Evolutionary conservation across 2,888 invertebrate genomes (phyloP), one percentile per base, ranked within the genome.

Genomic region (Nezara viridula): DNA sequence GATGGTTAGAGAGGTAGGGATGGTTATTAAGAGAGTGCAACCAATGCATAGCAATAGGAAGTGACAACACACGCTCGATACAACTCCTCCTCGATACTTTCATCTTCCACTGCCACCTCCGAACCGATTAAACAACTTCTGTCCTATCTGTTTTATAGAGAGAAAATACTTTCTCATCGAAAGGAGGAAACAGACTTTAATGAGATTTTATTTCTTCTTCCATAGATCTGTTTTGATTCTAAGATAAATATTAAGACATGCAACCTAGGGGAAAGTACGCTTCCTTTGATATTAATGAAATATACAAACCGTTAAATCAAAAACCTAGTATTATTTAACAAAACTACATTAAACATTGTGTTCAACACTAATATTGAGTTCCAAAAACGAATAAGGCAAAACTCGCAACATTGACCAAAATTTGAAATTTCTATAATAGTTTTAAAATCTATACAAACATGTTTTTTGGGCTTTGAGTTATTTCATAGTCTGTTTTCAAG

Each of bases 31-130:
- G 89, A 89, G 85, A 85, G 89, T 85, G 85, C 85, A 89, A 89
- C 85, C 89, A 89, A 89, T 89, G 89, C 89, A 89, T 89, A 89
- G 89, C 89, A 89, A 89, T 89, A 85, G 89, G 60, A 85, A 77
- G 81, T 88, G 81, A 81, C 88, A 81, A 88, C 88, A 77, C 85
- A 77, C 85, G 81, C 47, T 88, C 88, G 85, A 81, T 85, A 81
- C 88, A 88, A 81, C 60, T 44, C 55, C 37, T 12, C n/a, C 44
- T 19, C 10, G 86, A 86, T 52, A 86, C 86, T 86, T 87, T 66
- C 87, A 47, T 60, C 87, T 60, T 44, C 24, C 27, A 60, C 66
- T 66, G 40, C 47, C 87, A n/a, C 60, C 49, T 44, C 32, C 60
- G n/a, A 52, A 66, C 87, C 87, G 32, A 60, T 87, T 87, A 60